These are phyloP conservation scores for Drosophila barbarae DNA, from an alignment of 2,888 invertebrate genomes.

Conservation along the genomic window DNA sequence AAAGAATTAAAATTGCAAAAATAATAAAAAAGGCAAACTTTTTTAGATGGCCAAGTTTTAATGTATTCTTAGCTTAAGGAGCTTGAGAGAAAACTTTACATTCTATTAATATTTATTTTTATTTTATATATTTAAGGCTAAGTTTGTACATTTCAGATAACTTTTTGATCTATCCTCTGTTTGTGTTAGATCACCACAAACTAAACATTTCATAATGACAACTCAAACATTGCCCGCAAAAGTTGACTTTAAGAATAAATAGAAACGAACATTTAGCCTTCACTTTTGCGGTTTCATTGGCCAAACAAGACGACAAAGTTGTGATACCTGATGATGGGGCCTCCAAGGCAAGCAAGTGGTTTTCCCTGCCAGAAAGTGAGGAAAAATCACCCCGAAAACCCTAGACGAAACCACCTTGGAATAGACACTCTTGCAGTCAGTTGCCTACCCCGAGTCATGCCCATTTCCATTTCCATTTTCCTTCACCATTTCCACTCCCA, in stretches of 20 bases:
- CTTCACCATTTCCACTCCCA: constrained; percentile 14
- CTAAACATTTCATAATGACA: constrained; percentile 32
- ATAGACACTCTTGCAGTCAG: constrained; percentile 20
- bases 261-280: constrained; percentile 20
- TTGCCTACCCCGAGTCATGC: constrained; percentile 6
- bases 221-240: constrained; percentile 13
- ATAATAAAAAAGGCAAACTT: constrained; percentile 5
- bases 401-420: constrained; percentile 32
- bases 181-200: constrained; percentile 18
- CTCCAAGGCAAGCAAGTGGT: constrained; percentile 13
- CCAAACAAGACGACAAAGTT: constrained; percentile 42
- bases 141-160: neutral
- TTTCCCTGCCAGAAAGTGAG: constrained; percentile 3
- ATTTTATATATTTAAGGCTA: neutral
- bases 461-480: constrained; percentile 24
- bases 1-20: constrained; percentile 14
- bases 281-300: constrained; percentile 32
- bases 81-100: neutral
- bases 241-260: constrained; percentile 18
- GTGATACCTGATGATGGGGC: constrained; percentile 32
- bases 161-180: neutral
- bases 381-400: constrained; percentile 20
- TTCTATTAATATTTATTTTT: neutral
- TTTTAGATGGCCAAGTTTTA: constrained; percentile 10
- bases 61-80: constrained; percentile 2